A percentile compares a stretch with the other conserved stretches of the same genome.
Conservation (phyloP, 2,113 vertebrate genomes). For the Pterocles burchelli region DNA sequence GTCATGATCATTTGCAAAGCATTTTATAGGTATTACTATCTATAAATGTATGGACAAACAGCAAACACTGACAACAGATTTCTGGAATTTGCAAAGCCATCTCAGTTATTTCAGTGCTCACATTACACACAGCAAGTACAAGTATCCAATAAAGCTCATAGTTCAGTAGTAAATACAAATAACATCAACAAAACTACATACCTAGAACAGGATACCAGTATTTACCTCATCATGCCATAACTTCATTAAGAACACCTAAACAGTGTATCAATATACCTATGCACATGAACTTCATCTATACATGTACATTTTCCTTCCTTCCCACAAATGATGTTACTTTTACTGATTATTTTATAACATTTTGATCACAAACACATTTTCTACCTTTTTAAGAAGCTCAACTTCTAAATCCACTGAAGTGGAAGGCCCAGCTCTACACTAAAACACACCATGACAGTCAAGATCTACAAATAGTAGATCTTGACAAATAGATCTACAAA, state of each 20-base stretch:
- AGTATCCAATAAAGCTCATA: neutral
- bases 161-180: neutral
- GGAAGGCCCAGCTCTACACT: neutral
- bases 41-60: neutral
- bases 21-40: neutral
- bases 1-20: neutral
- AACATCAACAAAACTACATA: neutral
- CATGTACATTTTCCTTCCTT: neutral
- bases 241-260: neutral
- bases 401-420: neutral
- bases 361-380: neutral
- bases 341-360: neutral
- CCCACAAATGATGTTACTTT: neutral
- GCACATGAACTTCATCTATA: neutral
- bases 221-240: neutral
- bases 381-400: neutral
- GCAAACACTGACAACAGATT: neutral
- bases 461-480: neutral
- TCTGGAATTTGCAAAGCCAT: neutral
- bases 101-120: neutral
- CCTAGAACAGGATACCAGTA: neutral
- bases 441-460: neutral
- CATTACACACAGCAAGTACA: neutral
- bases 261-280: accelerated
- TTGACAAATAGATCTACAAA: too few species aligned